These are phyloP conservation scores for Amphipoea oculea DNA, from an alignment of 2,888 invertebrate genomes.

Conservation along the genomic window DNA sequence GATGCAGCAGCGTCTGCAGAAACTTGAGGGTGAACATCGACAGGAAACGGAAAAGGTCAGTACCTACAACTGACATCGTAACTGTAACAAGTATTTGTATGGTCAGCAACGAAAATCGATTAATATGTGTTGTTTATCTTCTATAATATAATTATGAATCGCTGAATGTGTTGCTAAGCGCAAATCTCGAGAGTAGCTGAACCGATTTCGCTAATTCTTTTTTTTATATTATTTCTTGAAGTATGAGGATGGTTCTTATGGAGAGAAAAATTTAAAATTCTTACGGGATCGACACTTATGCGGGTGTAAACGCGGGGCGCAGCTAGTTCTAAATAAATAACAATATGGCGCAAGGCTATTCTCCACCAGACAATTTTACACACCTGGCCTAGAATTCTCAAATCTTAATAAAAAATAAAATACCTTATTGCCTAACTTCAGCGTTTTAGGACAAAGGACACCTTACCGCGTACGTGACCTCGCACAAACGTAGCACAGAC, in stretches of 20 bases:
- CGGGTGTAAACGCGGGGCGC: no score
- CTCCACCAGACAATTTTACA: neutral
- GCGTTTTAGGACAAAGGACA: neutral
- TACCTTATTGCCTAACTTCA: neutral
- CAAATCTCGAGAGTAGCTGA: no score
- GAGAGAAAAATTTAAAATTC: no score
- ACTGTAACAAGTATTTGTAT: neutral
- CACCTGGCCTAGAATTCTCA: neutral
- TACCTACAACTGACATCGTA: neutral
- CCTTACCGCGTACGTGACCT: neutral
- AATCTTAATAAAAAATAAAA: no score
- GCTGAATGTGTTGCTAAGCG: no score
- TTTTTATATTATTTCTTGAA: no score
- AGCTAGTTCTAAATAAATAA: neutral
- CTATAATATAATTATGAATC: no score
- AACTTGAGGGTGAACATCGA: conserved; percentile 97
- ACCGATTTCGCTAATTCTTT: no score
- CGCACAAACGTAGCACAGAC: neutral
- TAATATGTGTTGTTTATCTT: neutral
- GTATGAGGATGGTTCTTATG: no score
- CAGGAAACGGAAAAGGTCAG: conserved; percentile 96
- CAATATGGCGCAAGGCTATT: neutral
- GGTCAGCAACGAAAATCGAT: conserved; percentile 6
- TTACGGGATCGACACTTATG: no score
- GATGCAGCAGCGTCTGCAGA: conserved; percentile 96